Base-by-base conservation (phyloP, 64 coral and sea anemone genomes). In the Montipora foliosa region DNA sequence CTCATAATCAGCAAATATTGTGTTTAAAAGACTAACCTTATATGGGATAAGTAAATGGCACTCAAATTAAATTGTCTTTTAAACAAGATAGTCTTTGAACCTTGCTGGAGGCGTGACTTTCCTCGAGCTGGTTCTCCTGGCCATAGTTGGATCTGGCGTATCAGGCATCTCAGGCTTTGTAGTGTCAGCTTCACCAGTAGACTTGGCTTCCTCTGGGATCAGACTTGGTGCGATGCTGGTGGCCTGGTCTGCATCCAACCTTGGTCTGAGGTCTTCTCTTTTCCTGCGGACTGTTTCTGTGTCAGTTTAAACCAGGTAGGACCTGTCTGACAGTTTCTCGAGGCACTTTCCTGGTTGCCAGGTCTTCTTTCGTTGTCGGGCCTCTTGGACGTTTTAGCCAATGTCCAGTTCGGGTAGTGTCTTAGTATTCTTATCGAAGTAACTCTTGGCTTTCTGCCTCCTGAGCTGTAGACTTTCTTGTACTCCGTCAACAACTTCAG, bases 281-380 rank as follows among this genome's bases (percentile, higher is more conserved):
- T 88, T 88, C 22, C 85, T 4, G 46, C 85, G 85, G 9, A 77
- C 6, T 57, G 48, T 75, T 76, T 11, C 44, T 8, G 44, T 74
- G 29, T 75, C 69, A 4, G 69, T 21, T 12, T 88, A 15, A 8
- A 89, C 75, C 46, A 90, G 5, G 76, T 79, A 90, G 46, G 88
- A 90, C 37, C 88, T 79, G 49, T 78, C 75, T 20, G 76, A 78
- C 47, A 90, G 47, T 46, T 90, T 37, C 37, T 37, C 37, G 37
- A 37, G 37, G 37, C 37, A 37, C 37, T 37, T 37, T 37, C 37
- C 37, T 79, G 19, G 49, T 66, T 79, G 14, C 74, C 88, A 90
- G 49, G 74, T 80, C 51, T 90, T 79, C 75, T 25, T 55, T 66
- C 60, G 47, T 10, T 90, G 58, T 25, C 45, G 52, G 1, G 68